phyloP scores from a whole-genome alignment of 1,140 invertebrate species.

The Pogonus chalceus region DNA sequence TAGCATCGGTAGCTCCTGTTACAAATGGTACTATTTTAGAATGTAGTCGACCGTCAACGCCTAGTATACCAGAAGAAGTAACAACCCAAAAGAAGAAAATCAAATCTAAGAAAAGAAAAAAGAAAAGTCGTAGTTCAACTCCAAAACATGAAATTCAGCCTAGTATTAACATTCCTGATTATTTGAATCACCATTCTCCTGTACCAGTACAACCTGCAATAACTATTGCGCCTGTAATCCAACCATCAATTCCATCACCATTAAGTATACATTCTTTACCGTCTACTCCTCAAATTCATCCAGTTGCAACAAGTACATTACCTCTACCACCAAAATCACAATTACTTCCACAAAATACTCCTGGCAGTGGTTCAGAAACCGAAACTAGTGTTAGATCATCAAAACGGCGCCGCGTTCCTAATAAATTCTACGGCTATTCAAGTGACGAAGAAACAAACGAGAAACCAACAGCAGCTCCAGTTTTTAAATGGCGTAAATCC shows the following conservation, averaged over 20 bases:
- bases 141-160: background rate
- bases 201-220: background rate
- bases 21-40: constrained; percentile 49
- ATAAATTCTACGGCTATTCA: constrained; percentile 76
- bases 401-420: constrained; percentile 65
- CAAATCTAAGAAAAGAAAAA: constrained; percentile 48
- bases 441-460: constrained; percentile 63
- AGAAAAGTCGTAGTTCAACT: constrained; percentile 32
- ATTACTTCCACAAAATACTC: constrained; percentile 5
- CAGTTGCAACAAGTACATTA: constrained; percentile 24
- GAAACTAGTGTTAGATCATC: constrained; percentile 56
- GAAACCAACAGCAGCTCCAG: constrained; percentile 48
- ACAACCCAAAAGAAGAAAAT: constrained; percentile 37
- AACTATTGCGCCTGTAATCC: constrained; percentile 19
- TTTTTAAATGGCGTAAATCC: constrained; percentile 55
- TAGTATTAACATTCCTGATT: background rate
- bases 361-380: constrained; percentile 33
- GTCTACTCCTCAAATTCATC: constrained; percentile 16
- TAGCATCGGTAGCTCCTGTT: constrained; percentile 44
- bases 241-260: constrained; percentile 15
- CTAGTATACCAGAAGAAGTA: constrained; percentile 31
- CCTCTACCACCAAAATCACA: constrained; percentile 23
- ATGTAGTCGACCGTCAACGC: constrained; percentile 45
- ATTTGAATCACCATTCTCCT: background rate
- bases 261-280: constrained; percentile 14